Evolutionary conservation across 2,113 vertebrate species (phyloP).

Genomic region (Micronisus gabar): DNA sequence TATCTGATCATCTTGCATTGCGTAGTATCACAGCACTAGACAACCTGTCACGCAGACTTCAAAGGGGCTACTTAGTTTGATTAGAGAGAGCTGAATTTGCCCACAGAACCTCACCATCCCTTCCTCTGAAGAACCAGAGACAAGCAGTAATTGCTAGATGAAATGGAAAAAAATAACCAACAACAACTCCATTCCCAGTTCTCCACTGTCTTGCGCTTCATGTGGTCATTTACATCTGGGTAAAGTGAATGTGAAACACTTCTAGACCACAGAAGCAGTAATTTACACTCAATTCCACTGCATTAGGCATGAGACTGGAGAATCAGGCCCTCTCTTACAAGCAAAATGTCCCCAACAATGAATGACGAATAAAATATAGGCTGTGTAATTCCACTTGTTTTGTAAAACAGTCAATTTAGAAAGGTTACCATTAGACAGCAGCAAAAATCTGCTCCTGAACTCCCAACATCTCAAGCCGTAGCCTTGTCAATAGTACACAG

Average conservation of each 20-base stretch:
- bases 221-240: not conserved
- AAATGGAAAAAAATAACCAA: not conserved
- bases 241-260: not conserved
- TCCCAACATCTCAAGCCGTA: not conserved
- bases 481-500: slow-evolving; percentile 48
- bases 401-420: slow-evolving; percentile 42
- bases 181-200: not conserved
- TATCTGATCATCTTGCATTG: not conserved
- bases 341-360: not conserved
- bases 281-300: not conserved
- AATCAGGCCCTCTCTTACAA: not conserved
- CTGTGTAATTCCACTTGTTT: slow-evolving; percentile 3
- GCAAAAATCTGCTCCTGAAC: slow-evolving; percentile 5
- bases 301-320: not conserved
- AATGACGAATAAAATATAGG: slow-evolving; percentile 3
- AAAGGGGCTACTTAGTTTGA: not conserved
- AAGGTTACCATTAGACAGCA: slow-evolving; percentile 23
- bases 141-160: not conserved
- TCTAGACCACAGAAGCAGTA: not conserved
- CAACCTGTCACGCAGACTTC: not conserved
- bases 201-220: not conserved
- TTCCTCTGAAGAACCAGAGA: not conserved
- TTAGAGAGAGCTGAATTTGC: not conserved
- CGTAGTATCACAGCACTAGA: not conserved
- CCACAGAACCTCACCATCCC: not conserved